These are phyloP conservation scores for Temnothorax nylanderi DNA, from an alignment of 1,140 invertebrate genomes.

Conservation along the genomic window DNA sequence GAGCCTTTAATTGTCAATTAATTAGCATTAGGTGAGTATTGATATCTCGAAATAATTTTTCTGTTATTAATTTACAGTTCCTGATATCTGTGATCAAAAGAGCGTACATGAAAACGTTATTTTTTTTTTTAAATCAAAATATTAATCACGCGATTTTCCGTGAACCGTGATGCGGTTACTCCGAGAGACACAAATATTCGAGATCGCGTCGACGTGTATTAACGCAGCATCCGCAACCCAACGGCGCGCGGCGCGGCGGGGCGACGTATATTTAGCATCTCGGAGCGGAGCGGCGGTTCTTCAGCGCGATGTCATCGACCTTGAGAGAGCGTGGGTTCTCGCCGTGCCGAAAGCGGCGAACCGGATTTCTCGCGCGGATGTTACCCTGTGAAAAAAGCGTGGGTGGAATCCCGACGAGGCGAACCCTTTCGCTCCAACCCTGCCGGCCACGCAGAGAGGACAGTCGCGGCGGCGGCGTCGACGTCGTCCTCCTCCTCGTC, in stretches of 20 bases:
- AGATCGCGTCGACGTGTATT: background rate
- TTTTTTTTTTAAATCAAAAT: background rate
- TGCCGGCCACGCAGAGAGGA: constrained; percentile 33
- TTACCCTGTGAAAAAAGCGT: constrained; percentile 85
- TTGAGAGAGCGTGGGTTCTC: constrained; percentile 22
- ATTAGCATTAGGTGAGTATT: background rate
- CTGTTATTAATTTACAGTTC: background rate
- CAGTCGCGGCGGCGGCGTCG: background rate
- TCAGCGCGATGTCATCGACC: constrained; percentile 33
- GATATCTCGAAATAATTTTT: background rate
- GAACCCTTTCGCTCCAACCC: constrained; percentile 81
- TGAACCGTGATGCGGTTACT: background rate
- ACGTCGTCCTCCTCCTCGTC: constrained; percentile 36
- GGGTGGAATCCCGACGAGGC: constrained; percentile 84
- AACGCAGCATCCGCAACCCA: background rate
- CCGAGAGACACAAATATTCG: background rate
- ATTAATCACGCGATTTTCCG: background rate
- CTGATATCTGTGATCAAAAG: background rate
- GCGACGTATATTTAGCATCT: constrained; percentile 39
- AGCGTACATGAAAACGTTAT: background rate
- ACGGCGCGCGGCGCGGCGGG: background rate
- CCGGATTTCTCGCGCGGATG: constrained; percentile 75
- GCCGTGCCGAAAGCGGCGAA: constrained; percentile 41
- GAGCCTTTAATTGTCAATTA: too few relatives aligned
- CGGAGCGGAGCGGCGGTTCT: background rate